Evolutionary conservation across 2,888 invertebrate genomes (phyloP).

Genomic region (Sphaerophoria taeniata): DNA sequence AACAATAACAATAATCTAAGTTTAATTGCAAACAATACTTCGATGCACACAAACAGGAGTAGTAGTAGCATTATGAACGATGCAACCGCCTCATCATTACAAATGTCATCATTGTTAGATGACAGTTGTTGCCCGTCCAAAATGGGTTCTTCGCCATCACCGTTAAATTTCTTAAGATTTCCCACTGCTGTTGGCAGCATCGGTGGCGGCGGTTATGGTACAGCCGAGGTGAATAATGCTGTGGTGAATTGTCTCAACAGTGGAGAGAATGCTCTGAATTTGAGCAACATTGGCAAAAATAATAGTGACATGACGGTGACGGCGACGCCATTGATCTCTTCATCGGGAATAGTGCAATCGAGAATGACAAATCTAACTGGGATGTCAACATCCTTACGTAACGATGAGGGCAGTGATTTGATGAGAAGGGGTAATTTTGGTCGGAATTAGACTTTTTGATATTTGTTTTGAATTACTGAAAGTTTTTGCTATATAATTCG

Average conservation of each 20-base stretch:
- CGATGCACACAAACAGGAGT: constrained; percentile 43
- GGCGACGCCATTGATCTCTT: constrained; percentile 48
- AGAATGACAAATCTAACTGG: constrained; percentile 45
- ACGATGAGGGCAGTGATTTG: constrained; percentile 70
- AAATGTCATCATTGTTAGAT: constrained; percentile 55
- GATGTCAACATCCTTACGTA: constrained; percentile 52
- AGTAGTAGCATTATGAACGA: constrained; percentile 43
- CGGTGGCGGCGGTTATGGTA: constrained; percentile 9
- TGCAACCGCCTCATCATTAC: constrained; percentile 52
- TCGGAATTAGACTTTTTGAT: constrained; percentile 57
- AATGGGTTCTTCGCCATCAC: constrained; percentile 42
- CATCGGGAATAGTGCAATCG: constrained; percentile 68
- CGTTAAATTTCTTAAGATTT: constrained; percentile 62
- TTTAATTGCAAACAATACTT: constrained; percentile 52
- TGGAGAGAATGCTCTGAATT: constrained; percentile 64
- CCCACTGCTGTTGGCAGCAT: constrained; percentile 4
- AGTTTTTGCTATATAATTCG: background rate
- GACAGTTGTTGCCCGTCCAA: constrained; percentile 33
- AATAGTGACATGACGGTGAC: constrained; percentile 51
- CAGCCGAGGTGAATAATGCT: constrained; percentile 27
- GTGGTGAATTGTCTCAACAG: constrained; percentile 43
- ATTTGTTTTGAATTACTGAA: background rate
- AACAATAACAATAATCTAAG: constrained; percentile 63
- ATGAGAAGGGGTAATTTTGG: constrained; percentile 69
- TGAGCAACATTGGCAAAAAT: constrained; percentile 61